A percentile compares a stretch with the other conserved stretches of the same genome.
These are phyloP conservation scores for Galleria mellonella DNA, from an alignment of 1,140 invertebrate genomes.

Conservation along the genomic window DNA sequence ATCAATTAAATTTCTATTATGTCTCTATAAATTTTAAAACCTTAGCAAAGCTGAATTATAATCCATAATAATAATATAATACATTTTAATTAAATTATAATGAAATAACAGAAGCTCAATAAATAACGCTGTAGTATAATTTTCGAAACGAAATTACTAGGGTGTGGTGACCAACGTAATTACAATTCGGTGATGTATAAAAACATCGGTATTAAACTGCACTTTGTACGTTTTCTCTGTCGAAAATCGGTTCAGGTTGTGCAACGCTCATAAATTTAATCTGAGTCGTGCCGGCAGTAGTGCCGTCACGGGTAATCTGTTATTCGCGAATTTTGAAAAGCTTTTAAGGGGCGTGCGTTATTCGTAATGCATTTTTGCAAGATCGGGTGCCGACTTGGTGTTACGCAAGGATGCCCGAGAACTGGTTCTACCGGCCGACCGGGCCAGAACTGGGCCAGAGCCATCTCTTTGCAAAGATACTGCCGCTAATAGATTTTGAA, in stretches of 20 bases:
- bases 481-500: conserved; percentile 67
- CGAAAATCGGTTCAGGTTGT: conserved; percentile 55
- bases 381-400: conserved; percentile 26
- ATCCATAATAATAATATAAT: no score
- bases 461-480: conserved; percentile 65
- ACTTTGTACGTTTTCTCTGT: conserved; percentile 31
- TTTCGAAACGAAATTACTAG: conserved; percentile 58
- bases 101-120: conserved; percentile 44
- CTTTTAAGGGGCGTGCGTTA: conserved; percentile 53
- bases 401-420: conserved; percentile 67
- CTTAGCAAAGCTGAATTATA: no score
- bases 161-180: conserved; percentile 52
- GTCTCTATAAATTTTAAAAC: no score
- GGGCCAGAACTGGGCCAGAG: conserved; percentile 59
- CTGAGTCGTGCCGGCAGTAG: conserved; percentile 30
- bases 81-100: no score
- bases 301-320: conserved; percentile 34
- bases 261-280: conserved; percentile 38
- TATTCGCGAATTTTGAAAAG: conserved; percentile 48
- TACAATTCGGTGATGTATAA: conserved; percentile 62
- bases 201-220: conserved; percentile 39
- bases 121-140: conserved; percentile 61
- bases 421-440: conserved; percentile 58
- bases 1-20: no score
- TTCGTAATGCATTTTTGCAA: conserved; percentile 68